phyloP scores from a whole-genome alignment of 2,888 invertebrate genomes.

The Melinaea menophilus region DNA sequence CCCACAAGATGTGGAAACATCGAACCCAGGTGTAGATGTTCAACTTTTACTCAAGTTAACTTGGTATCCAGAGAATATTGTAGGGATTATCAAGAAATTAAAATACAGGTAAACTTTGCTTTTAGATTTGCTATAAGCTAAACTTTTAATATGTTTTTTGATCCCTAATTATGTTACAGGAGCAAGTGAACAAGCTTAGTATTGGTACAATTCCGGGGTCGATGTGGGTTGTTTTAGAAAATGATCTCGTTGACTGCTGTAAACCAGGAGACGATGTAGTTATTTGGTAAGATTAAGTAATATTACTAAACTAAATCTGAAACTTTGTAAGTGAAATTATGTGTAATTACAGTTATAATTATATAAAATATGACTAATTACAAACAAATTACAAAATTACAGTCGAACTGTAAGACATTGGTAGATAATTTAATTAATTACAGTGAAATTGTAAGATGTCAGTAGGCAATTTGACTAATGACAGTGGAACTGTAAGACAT shows the following conservation, averaged over 20 bases:
- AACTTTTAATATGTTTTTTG: too few relatives aligned
- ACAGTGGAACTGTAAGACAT: too few relatives aligned
- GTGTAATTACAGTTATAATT: too few relatives aligned
- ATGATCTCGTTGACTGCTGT: conserved; percentile 91
- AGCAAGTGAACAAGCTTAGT: conserved; percentile 84
- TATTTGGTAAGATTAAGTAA: conserved; percentile 79
- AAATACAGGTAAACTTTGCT: conserved; percentile 80
- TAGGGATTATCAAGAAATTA: conserved; percentile 91
- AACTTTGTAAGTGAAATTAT: too few relatives aligned
- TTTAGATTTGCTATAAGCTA: background rate
- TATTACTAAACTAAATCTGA: background rate
- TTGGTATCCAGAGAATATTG: conserved; percentile 80
- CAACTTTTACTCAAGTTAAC: conserved; percentile 74
- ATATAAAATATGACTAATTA: too few relatives aligned
- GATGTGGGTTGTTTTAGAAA: conserved; percentile 87
- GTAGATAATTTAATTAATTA: too few relatives aligned
- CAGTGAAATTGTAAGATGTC: too few relatives aligned
- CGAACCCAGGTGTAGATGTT: conserved; percentile 73
- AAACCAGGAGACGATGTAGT: conserved; percentile 93
- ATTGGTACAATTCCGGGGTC: conserved; percentile 86
- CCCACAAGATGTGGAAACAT: conserved; percentile 77
- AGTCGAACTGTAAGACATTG: too few relatives aligned
- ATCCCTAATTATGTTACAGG: conserved; percentile 68
- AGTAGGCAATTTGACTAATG: too few relatives aligned
- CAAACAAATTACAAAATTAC: too few relatives aligned